Evolutionary conservation across 37 sponge, comb jelly and placozoan species (phyloP), one percentile per base, ranked within the genome.

Genomic region (Amphimedon queenslandica): DNA sequence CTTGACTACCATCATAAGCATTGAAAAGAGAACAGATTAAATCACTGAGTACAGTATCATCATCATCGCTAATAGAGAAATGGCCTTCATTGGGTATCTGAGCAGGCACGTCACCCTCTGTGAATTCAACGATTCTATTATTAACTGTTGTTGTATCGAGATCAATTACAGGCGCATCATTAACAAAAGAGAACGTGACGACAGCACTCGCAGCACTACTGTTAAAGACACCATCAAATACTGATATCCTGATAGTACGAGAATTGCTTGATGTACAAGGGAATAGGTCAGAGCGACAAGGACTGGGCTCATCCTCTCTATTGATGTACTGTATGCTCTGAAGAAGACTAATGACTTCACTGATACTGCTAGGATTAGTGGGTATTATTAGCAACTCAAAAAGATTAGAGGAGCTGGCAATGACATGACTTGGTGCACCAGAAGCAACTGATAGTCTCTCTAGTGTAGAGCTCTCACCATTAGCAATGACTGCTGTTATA

Each of bases 161-260:
- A 42, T 81, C 74, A 1, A 90, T 28, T 0, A 61, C 63, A 21
- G 90, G 90, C 33, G 82, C 51, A 60, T 90, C 86, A 78, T 81
- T 80, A 29, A 77, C 82, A 18, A 53, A 11, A 18, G 68, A 32
- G 30, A 90, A 64, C 13, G 8, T 23, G 13, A 90, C 74, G 18
- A 51, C 77, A 16, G 82, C 74, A 11, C 30, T 58, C 10, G 58
- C 56, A 3, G 57, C 53, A 21, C 58, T 60, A 60, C 86, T 84
- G 64, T 39, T 35, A 33, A 80, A 77, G 13, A 75, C 18, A 33
- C 66, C 53, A 63, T 90, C 90, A 69, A 40, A 55, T 24, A 90
- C 79, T 37, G 58, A 38, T 25, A 81, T 71, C 28, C 60, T 57
- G 24, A 90, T 58, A 31, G 84, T 76, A 6, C 89, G 63, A 20